Base-by-base conservation (phyloP, 2,113 vertebrate genomes). In the Clarias batrachus region DNA sequence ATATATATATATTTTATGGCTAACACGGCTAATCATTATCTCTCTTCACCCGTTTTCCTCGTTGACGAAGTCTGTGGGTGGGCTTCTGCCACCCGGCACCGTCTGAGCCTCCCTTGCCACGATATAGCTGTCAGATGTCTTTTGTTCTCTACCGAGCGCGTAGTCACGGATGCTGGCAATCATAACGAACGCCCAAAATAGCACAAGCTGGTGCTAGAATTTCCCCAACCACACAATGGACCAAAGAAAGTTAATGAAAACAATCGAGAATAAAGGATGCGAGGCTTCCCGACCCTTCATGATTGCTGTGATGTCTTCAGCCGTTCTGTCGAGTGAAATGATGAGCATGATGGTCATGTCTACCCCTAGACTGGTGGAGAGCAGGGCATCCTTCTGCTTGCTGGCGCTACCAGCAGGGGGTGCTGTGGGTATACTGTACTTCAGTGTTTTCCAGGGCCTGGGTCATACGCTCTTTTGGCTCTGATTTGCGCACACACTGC, bases 51-150 rank as follows among this genome's bases (percentile, higher is more conserved):
- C 52, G 56, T 83, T 88, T 90, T 74, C 59, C 27, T 86, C 65
- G 17, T 83, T 19, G 57, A 83, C 82, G 85, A 89, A 86, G 81
- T 65, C 86, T 60, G 86, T 85, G 84, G 59, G 89, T 88, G 89
- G 89, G 86, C 80, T 83, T 82, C 60, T 82, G 79, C 80, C 80
- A 77, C 86, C 76, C 33, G 4, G 17, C 82, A 86, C 84, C 59
- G 4, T 87, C 86, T 87, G 81, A 87, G 87, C 71, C 62, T 37
- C 63, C 54, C 62, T 52, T 76, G 56, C 76, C 71, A 59, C 66
- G 81, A 84, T 86, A 84, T 83, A 85, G 82, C 84, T 81, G 89
- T 88, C 89, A 87, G 86, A 86, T 52, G 84, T 79, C 86, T 88
- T 85, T 88, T 87, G 65, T 89, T 88, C 81, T 81, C 65, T 74